phyloP scores from a whole-genome alignment of 2,797 vertebrate species.

The Octomys mimax region DNA sequence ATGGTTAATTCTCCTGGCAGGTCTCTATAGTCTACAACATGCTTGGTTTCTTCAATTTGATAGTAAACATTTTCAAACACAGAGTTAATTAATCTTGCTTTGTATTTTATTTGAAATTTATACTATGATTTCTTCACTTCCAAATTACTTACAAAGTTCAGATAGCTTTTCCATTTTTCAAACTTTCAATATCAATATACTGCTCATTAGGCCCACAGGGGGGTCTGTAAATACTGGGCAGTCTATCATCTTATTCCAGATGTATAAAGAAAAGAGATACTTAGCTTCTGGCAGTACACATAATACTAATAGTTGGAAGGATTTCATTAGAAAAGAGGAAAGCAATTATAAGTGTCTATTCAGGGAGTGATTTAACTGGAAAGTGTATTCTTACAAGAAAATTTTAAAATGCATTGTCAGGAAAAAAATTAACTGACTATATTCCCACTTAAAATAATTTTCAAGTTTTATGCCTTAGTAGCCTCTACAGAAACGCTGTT shows the following conservation, averaged over 20 bases:
- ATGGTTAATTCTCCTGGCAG: not conserved
- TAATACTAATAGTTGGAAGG: not conserved
- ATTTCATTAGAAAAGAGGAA: slow-evolving; percentile 40
- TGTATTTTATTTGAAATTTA: slow-evolving; percentile 20
- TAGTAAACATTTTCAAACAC: not conserved
- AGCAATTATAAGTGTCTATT: not conserved
- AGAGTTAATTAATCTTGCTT: not conserved
- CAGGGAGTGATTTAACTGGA: slow-evolving; percentile 5
- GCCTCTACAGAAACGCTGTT: too few species aligned
- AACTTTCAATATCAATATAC: not conserved
- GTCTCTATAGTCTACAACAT: not conserved
- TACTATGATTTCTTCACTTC: not conserved
- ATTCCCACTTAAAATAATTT: slow-evolving; percentile 11
- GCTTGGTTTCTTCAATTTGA: not conserved
- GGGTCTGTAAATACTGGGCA: too few species aligned
- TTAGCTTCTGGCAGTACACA: not conserved
- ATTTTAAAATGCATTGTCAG: slow-evolving; percentile 19
- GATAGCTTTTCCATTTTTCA: slow-evolving; percentile 17
- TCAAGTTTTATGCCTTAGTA: too few species aligned
- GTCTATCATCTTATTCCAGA: not conserved
- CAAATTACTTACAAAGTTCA: slow-evolving; percentile 18
- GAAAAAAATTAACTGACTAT: not conserved
- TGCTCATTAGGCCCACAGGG: not conserved
- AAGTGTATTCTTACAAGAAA: slow-evolving; percentile 35
- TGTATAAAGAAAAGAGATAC: slow-evolving; percentile 30